Percentiles rank a stretch among this genome's conserved stretches.
These are phyloP conservation scores for Saturnia pavonia DNA, from an alignment of 2,888 invertebrate species.

Conservation along the genomic window DNA sequence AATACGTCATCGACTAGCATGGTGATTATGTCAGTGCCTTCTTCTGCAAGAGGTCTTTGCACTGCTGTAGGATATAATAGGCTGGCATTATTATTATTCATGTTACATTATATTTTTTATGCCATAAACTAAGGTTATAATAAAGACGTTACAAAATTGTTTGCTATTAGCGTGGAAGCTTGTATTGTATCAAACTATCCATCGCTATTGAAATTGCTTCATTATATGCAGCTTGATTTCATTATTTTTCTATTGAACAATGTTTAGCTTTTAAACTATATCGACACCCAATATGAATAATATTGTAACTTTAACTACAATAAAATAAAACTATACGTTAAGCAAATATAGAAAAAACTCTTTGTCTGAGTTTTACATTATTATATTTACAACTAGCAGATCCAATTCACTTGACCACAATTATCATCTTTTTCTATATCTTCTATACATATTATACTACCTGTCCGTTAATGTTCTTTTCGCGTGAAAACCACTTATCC, in stretches of 20 bases:
- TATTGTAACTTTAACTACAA: no score
- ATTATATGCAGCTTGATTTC: slow-evolving; percentile 22
- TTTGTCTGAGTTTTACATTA: no score
- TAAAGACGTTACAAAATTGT: slow-evolving; percentile 27
- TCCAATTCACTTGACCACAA: no score
- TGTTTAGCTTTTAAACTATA: slow-evolving; percentile 6
- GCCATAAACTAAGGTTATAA: slow-evolving; percentile 1
- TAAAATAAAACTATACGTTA: no score
- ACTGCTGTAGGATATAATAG: neutral
- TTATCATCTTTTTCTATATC: no score
- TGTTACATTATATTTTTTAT: neutral
- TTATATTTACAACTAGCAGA: no score
- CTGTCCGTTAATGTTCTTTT: no score
- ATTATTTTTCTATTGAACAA: slow-evolving; percentile 19
- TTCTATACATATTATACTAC: no score
- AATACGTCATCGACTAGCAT: neutral
- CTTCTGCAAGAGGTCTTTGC: neutral
- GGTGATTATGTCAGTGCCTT: neutral
- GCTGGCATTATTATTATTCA: neutral
- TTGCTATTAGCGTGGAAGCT: slow-evolving; percentile 31
- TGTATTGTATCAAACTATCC: slow-evolving; percentile 37
- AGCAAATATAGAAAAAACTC: no score
- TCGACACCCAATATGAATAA: neutral
- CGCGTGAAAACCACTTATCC: no score
- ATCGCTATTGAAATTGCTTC: slow-evolving; percentile 34